Evolutionary conservation across 2,888 invertebrate species (phyloP).

Genomic region (Apocheima hispidaria): DNA sequence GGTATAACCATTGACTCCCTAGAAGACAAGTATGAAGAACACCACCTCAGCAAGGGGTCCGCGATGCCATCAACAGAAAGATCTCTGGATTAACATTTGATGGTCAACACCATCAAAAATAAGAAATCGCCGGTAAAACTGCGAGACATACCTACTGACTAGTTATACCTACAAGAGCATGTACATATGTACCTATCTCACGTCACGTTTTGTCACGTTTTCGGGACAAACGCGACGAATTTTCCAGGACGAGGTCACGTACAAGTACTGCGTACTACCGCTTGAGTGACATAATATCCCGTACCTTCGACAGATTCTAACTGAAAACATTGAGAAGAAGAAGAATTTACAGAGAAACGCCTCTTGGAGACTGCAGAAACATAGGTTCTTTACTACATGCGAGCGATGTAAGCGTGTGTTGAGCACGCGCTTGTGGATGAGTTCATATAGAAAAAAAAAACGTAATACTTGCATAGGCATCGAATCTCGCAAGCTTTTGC

Average conservation of each 20-base stretch:
- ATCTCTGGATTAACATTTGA: no score
- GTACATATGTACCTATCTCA: neutral
- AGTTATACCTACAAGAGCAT: neutral
- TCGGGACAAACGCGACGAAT: slow-evolving; percentile 23
- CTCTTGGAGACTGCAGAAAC: neutral
- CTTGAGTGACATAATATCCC: slow-evolving; percentile 28
- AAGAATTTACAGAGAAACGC: neutral
- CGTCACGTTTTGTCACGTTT: slow-evolving; percentile 26
- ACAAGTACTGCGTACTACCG: slow-evolving; percentile 12
- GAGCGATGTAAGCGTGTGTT: no score
- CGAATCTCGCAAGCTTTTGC: no score
- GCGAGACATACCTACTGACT: neutral
- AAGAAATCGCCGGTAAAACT: neutral
- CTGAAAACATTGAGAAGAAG: slow-evolving; percentile 10
- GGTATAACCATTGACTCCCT: no score
- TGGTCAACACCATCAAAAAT: no score
- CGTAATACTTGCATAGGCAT: no score
- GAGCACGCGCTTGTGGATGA: no score
- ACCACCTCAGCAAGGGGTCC: no score
- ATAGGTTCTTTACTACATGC: neutral
- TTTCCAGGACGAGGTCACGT: slow-evolving; percentile 34
- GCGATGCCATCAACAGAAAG: no score
- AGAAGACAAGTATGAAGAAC: no score
- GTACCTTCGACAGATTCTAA: slow-evolving; percentile 36
- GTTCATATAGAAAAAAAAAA: no score